Conservation (phyloP, 2,888 invertebrate genomes). For the Imbricaverruca yamaguchii region DNA sequence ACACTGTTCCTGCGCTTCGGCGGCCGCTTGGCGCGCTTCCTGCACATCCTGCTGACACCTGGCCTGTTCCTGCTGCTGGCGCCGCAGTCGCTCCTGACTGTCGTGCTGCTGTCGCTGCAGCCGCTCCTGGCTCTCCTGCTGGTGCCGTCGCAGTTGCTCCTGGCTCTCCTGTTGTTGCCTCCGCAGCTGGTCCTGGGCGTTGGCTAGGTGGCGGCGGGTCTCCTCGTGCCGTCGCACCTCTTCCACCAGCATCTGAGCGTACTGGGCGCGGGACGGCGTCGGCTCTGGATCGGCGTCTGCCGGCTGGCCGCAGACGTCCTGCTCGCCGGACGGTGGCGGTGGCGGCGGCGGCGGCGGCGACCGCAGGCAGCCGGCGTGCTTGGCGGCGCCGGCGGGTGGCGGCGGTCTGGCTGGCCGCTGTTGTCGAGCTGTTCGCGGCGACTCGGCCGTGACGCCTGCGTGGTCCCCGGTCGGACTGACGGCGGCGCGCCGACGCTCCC, state of each 20-base stretch:
- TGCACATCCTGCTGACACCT: neutral
- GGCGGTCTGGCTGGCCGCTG: neutral
- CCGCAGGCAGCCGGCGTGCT: neutral
- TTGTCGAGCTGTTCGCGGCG: neutral
- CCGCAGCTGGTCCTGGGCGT: too few relatives aligned
- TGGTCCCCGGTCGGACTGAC: neutral
- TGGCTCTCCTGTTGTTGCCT: too few relatives aligned
- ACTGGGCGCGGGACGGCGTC: neutral
- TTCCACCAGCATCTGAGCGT: neutral
- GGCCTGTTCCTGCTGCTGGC: neutral
- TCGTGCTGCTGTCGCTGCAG: neutral
- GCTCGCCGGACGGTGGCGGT: neutral
- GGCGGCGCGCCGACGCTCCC: too few relatives aligned
- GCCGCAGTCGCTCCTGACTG: neutral
- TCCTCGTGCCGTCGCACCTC: neutral
- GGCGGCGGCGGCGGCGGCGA: neutral
- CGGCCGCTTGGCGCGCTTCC: neutral
- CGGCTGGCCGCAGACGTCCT: too few relatives aligned
- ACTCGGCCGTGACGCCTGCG: neutral
- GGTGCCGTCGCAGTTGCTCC: too few relatives aligned
- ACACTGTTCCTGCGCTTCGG: neutral
- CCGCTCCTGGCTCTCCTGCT: neutral
- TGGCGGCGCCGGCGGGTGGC: constrained; percentile 23
- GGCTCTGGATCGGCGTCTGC: too few relatives aligned
- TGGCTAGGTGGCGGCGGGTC: neutral